Percentiles rank a stretch among this genome's conserved stretches.
Evolutionary conservation across 2,888 invertebrate genomes (phyloP).

Genomic region (Syrphus vitripennis): DNA sequence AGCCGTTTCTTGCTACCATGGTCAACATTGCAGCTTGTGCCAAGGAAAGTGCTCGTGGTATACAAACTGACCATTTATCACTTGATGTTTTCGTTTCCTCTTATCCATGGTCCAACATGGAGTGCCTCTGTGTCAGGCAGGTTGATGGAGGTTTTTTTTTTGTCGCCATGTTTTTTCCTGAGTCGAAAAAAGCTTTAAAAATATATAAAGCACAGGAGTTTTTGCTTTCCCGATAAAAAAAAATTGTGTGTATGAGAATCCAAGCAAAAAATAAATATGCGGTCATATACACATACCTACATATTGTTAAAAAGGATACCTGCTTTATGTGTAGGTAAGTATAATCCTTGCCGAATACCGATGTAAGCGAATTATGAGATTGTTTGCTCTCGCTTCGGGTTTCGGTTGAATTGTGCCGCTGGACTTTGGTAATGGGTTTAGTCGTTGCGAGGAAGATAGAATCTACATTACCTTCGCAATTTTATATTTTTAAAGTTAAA

Average conservation of each 20-base stretch:
- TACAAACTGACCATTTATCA: conserved; percentile 65
- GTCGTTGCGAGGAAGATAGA: not conserved
- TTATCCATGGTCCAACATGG: conserved; percentile 41
- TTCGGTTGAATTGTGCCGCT: conserved; percentile 1
- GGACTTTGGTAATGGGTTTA: conserved; percentile 34
- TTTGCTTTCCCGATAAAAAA: not conserved
- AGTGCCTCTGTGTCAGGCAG: not conserved
- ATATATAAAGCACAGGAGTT: not conserved
- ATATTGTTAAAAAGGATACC: conserved; percentile 39
- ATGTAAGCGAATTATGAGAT: conserved; percentile 37
- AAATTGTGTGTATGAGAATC: not conserved
- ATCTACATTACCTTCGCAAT: not conserved
- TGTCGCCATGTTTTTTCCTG: conserved; percentile 4
- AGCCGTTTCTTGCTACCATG: conserved; percentile 37
- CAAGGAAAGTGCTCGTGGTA: conserved; percentile 15
- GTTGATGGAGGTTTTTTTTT: conserved; percentile 16
- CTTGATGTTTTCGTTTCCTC: conserved; percentile 64
- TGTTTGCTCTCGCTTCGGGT: conserved; percentile 8
- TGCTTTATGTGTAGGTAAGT: not conserved
- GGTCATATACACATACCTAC: conserved; percentile 47
- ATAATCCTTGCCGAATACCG: not conserved
- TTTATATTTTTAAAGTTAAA: conserved; percentile 1
- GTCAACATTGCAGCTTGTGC: not conserved
- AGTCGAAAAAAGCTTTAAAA: not conserved
- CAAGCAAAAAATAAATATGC: conserved; percentile 37